Conservation (phyloP, 2,113 vertebrate genomes). For the Nansenia antarctica region DNA sequence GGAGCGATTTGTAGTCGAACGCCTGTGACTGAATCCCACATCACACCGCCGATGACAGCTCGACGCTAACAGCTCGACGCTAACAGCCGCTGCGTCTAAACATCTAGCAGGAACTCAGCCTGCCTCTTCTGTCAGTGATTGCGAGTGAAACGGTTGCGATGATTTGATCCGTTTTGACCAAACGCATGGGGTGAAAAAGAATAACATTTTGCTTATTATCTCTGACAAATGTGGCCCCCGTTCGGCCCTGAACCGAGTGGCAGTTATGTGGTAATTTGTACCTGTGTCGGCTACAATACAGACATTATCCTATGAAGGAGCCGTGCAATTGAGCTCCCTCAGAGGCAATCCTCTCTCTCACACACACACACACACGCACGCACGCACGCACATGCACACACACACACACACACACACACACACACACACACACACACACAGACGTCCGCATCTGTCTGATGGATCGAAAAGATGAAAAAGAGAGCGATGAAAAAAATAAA, state of each 20-base stretch:
- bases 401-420: conserved; percentile 15
- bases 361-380: not conserved
- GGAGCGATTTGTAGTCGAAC: no score
- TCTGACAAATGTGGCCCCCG: not conserved
- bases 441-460: conserved; percentile 54
- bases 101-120: not conserved
- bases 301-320: conserved; percentile 61
- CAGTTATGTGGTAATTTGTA: conserved; percentile 53
- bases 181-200: not conserved
- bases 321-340: conserved; percentile 60
- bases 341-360: conserved; percentile 31
- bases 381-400: not conserved
- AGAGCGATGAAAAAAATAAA: conserved; percentile 15
- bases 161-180: not conserved
- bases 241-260: not conserved
- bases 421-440: conserved; percentile 18
- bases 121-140: not conserved
- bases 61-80: not conserved
- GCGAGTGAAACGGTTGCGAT: not conserved
- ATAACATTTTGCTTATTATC: conserved; percentile 7
- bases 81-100: not conserved
- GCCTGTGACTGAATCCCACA: not conserved
- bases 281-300: conserved; percentile 56
- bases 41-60: not conserved
- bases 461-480: conserved; percentile 67